phyloP scores from a whole-genome alignment of 2,888 invertebrate species.

The Melinaea menophilus region DNA sequence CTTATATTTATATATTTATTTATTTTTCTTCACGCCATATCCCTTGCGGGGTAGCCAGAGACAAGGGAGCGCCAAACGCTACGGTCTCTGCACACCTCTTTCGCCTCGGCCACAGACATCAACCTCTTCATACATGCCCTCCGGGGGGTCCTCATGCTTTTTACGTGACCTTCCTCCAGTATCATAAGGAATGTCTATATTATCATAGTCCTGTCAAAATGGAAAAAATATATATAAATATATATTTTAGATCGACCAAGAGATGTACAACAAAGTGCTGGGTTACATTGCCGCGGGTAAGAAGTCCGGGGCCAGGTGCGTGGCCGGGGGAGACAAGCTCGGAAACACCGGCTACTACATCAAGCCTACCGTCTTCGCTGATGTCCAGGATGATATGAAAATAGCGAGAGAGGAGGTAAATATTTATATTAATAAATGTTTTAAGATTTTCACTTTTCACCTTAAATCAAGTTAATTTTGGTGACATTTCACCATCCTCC shows the following conservation, averaged over 20 bases:
- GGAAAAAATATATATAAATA: not conserved
- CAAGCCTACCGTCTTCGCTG: slow-evolving; percentile 87
- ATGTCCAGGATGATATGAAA: slow-evolving; percentile 86
- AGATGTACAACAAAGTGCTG: slow-evolving; percentile 86
- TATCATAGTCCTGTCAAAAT: no score
- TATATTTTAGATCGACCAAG: slow-evolving; percentile 82
- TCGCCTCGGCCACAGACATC: no score
- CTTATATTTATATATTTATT: no score
- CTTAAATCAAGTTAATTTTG: slow-evolving; percentile 3
- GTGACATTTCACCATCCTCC: no score
- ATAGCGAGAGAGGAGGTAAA: slow-evolving; percentile 87
- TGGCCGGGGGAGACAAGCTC: slow-evolving; percentile 84
- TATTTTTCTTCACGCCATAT: no score
- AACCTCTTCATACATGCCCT: no score
- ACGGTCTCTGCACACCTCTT: no score
- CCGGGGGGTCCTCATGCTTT: no score
- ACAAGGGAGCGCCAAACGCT: no score
- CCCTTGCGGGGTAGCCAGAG: no score
- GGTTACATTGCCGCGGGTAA: slow-evolving; percentile 86
- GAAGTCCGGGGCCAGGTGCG: slow-evolving; percentile 87
- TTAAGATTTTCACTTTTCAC: not conserved
- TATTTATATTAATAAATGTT: not conserved
- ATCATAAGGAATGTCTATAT: no score
- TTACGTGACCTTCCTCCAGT: no score
- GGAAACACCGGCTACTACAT: slow-evolving; percentile 86